A percentile compares a stretch with the other conserved stretches of the same genome.
These are phyloP conservation scores for Orthochromis malagaraziensis DNA, from an alignment of 2,113 vertebrate genomes.

Conservation along the genomic window DNA sequence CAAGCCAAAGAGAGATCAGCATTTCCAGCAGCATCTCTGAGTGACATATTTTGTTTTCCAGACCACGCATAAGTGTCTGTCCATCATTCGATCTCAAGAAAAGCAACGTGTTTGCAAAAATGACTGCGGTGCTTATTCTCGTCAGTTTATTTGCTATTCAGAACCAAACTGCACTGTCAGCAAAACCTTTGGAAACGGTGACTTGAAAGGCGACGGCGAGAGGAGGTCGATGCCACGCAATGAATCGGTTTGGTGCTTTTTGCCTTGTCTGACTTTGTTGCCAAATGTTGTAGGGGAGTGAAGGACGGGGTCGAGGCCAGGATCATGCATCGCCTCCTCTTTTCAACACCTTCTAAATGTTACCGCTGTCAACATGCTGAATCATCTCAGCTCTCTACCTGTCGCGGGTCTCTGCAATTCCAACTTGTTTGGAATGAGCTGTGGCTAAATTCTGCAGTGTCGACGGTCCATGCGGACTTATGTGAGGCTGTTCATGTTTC, in stretches of 20 bases:
- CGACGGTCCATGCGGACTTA: background rate
- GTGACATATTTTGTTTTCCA: background rate
- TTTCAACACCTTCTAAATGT: slow-evolving; percentile 32
- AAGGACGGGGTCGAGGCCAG: slow-evolving; percentile 17
- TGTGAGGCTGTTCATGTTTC: background rate
- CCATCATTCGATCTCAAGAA: background rate
- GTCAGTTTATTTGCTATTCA: background rate
- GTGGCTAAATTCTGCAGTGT: background rate
- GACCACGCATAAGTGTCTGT: slow-evolving; percentile 17
- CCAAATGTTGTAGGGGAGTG: background rate
- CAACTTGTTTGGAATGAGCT: background rate
- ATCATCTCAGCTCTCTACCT: background rate
- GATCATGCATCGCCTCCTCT: background rate
- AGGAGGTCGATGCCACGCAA: background rate
- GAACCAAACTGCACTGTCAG: background rate
- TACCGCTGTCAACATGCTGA: slow-evolving; percentile 23
- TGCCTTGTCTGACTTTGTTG: background rate
- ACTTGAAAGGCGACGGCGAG: background rate
- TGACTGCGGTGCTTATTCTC: background rate
- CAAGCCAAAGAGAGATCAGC: background rate
- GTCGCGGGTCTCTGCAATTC: background rate
- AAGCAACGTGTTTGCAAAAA: background rate
- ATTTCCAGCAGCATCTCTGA: background rate
- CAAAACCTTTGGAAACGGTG: background rate
- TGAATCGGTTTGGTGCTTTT: background rate